Conservation (phyloP, 2,888 invertebrate species). For the Aporophyla nigra region DNA sequence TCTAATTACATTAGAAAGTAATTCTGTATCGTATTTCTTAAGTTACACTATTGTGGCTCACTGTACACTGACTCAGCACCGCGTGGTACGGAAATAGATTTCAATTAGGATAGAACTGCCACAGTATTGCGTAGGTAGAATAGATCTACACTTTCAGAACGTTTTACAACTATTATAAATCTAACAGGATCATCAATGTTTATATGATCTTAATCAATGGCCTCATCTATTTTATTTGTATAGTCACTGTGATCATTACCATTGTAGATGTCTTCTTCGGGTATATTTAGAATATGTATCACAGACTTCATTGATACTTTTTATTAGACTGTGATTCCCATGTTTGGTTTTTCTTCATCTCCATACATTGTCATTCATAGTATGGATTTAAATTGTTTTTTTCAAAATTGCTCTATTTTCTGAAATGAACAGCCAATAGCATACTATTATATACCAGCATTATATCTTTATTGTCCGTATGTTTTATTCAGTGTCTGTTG, state of each 20-base stretch:
- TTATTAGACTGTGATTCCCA: conserved; percentile 27
- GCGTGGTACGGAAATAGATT: conserved; percentile 61
- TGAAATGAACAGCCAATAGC: conserved; percentile 65
- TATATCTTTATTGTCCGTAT: conserved; percentile 8
- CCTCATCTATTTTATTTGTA: conserved; percentile 54
- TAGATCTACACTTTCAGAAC: conserved; percentile 54
- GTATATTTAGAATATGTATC: conserved; percentile 36
- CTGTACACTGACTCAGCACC: conserved; percentile 54
- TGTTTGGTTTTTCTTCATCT: conserved; percentile 43
- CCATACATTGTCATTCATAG: conserved; percentile 51
- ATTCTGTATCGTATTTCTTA: conserved; percentile 48
- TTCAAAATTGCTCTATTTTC: conserved; percentile 32
- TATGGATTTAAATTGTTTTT: conserved; percentile 46
- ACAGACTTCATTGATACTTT: conserved; percentile 43
- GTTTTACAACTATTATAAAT: conserved; percentile 46
- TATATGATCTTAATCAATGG: conserved; percentile 42
- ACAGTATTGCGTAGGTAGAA: conserved; percentile 55
- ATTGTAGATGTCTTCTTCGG: conserved; percentile 29
- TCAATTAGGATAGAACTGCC: conserved; percentile 55
- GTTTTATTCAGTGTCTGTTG: conserved; percentile 16
- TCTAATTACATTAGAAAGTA: conserved; percentile 62
- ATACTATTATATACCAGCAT: conserved; percentile 43
- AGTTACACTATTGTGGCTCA: conserved; percentile 46
- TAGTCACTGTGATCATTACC: conserved; percentile 43
- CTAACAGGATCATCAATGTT: conserved; percentile 40